Percentiles rank a stretch among this genome's conserved stretches.
Evolutionary conservation across 2,888 invertebrate genomes (phyloP).

Genomic region (Axea sp.): DNA sequence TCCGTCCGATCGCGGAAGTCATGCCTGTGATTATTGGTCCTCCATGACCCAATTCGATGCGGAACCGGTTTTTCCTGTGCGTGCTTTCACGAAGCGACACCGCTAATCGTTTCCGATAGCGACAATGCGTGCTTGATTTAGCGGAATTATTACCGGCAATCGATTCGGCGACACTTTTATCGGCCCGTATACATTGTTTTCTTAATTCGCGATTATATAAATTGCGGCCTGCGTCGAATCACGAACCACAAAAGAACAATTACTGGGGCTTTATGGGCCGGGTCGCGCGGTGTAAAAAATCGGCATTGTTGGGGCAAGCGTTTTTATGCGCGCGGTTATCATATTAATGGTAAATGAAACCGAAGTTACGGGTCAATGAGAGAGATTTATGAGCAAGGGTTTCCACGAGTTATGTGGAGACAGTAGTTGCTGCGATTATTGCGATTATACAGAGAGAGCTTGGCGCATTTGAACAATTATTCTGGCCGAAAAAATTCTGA

Average conservation of each 20-base stretch:
- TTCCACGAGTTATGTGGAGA: conserved; percentile 24
- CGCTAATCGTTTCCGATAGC: conserved; percentile 31
- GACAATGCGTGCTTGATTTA: conserved; percentile 32
- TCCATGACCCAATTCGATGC: conserved; percentile 34
- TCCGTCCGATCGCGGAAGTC: conserved; percentile 47
- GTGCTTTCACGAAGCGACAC: conserved; percentile 44
- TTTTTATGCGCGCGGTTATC: conserved; percentile 47
- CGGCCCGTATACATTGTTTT: conserved; percentile 29
- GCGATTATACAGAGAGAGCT: conserved; percentile 16
- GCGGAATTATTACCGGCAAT: conserved; percentile 31
- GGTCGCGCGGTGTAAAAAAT: conserved; percentile 20
- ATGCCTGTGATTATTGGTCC: conserved; percentile 33
- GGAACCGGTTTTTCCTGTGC: conserved; percentile 36
- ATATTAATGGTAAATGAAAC: conserved; percentile 56
- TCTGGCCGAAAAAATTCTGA: background rate
- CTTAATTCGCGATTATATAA: conserved; percentile 41
- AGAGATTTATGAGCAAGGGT: conserved; percentile 44
- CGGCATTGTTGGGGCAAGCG: conserved; percentile 31
- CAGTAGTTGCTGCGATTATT: conserved; percentile 15
- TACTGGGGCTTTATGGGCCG: conserved; percentile 35
- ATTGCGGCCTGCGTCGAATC: conserved; percentile 28
- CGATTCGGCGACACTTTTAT: conserved; percentile 43
- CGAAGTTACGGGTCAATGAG: conserved; percentile 49
- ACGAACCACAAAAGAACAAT: conserved; percentile 28
- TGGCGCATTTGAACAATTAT: conserved; percentile 11